Conservation (phyloP, 1,140 invertebrate genomes). For the Myzus persicae region DNA sequence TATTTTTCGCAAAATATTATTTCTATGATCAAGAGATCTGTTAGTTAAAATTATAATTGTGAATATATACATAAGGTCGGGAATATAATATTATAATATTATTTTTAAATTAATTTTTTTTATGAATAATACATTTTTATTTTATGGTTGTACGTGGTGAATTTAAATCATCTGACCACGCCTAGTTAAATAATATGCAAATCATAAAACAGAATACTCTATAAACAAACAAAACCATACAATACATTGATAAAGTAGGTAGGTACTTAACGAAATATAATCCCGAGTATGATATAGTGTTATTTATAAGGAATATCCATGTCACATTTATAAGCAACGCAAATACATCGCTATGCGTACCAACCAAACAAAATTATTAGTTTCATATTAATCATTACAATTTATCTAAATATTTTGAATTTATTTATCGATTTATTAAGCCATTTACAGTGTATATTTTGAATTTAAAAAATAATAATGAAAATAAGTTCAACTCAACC, state of each 20-base stretch:
- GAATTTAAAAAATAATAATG: too few species aligned
- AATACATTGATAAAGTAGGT: background rate
- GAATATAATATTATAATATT: background rate
- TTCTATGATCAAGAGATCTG: background rate
- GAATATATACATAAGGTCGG: background rate
- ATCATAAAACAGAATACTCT: background rate
- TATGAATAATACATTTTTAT: background rate
- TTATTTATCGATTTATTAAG: background rate
- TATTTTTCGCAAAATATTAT: background rate
- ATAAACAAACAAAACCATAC: background rate
- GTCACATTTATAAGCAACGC: background rate
- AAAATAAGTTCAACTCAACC: background rate
- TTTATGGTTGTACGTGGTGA: background rate
- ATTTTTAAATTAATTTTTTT: background rate
- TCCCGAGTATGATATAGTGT: background rate
- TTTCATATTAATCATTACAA: background rate
- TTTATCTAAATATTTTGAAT: background rate
- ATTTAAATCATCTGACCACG: background rate
- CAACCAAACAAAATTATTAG: background rate
- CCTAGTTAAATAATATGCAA: conserved; percentile 11
- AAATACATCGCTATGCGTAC: background rate
- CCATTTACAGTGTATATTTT: too few species aligned
- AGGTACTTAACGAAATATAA: background rate
- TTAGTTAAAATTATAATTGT: background rate
- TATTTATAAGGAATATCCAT: background rate